Base-by-base conservation (phyloP, 2,888 invertebrate species). In the Hirtodrosophila cameraria region DNA sequence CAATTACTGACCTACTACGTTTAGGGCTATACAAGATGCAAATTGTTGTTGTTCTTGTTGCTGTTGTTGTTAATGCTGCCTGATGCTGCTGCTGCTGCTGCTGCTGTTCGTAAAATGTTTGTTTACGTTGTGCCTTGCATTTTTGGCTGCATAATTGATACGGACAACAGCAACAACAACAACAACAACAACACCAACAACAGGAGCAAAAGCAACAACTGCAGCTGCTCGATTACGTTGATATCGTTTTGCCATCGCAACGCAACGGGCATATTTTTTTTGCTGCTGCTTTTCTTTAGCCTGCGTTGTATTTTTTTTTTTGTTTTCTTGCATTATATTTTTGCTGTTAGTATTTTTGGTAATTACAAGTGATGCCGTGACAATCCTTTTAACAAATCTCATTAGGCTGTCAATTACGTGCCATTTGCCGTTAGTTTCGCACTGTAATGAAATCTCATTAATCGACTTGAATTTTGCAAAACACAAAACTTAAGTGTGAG, bases 371-470 rank as follows among this genome's bases (percentile, higher is more conserved):
- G 72, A 68, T 62, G 67, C 62, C 64, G 70, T 75, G 63, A 66
- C 75, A 83, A 83, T 80, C 78, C 86, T 63, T 83, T 85, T 78
- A 85, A 75, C 78, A 83, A 85, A 83, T 85, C 86, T 66, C 86
- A 82, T 85, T 85, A 82, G 63, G 64, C 67, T 81, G 80, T 78
- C 83, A 85, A 83, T 80, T 81, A 81, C 66, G 81, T 64, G 66
- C 65, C 72, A 80, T 76, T 18, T 46, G 69, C 48, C 59, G 59
- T 70, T 69, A 64, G 69, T 57, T n/a, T 57, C 41, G 53, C 50
- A 59, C 41, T 66, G 69, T 43, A 70, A 75, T 73, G 70, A 77
- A 82, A 85, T 85, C 86, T 80, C 80, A 80, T 85, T 85, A 83
- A 82, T 80, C 71, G 82, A 75, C 80, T 77, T 78, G 62, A 77